Evolutionary conservation across 1,140 invertebrate species (phyloP), one percentile per base, ranked within the genome.

Genomic region (Pachypsylla venusta): DNA sequence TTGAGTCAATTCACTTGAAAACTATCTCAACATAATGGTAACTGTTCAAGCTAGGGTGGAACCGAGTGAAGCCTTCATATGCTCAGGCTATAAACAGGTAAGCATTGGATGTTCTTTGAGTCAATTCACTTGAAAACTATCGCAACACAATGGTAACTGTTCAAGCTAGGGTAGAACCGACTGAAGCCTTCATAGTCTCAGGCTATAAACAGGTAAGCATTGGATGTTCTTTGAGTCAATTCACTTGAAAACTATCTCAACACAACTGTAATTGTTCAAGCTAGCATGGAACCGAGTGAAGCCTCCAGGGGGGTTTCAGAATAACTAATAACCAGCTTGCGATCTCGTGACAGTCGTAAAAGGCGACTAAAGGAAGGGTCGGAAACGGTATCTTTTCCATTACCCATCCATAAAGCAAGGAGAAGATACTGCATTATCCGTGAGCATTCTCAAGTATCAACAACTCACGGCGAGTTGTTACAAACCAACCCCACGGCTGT

Each of bases 151-250:
- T 48, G 4, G 42, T 48, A 3, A 48, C 42, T 48, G 42, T 48
- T 5, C 42, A 48, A 22, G 22, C 22, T 4, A 19, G 16, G n/a
- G 22, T 48, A 22, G 42, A 48, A 22, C 22, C 42, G 7, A 48
- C n/a, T 48, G 42, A 48, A 19, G 42, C 42, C 4, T 48, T 48
- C n/a, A 48, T 48, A 48, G 16, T 48, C 42, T 48, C 42, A n/a
- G 42, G 42, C 4, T 48, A 48, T 48, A 48, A 48, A 48, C 42
- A 48, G 42, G 42, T 48, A n/a, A 48, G n/a, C n/a, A n/a, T n/a
- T n/a, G n/a, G n/a, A n/a, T n/a, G n/a, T n/a, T n/a, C n/a, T 5
- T 5, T 19, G 16, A 3, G 22, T 4, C 22, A 19, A 48, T 22
- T 19, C 42, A 4, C 42, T 48, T n/a, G 16, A 48, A 19, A 48